phyloP scores from a whole-genome alignment of 2,113 vertebrate species.

The Genyomyrus donnyi region DNA sequence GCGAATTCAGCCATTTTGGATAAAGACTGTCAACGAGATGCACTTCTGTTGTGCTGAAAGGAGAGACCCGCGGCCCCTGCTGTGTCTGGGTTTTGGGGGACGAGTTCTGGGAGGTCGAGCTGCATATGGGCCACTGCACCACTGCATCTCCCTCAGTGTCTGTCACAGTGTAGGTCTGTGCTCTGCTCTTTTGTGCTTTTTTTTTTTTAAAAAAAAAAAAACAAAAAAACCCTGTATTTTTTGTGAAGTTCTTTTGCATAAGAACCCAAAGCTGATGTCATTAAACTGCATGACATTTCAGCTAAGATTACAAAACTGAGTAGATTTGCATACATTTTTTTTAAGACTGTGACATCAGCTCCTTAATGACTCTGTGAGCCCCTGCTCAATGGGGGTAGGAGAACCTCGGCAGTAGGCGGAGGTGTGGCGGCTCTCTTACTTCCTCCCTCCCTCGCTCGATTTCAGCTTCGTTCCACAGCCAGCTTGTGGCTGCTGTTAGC shows the following conservation, averaged over 20 bases:
- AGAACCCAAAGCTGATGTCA: neutral
- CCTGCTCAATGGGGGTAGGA: neutral
- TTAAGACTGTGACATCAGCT: neutral
- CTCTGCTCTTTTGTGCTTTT: neutral
- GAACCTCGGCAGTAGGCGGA: neutral
- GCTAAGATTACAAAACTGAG: too few relatives aligned
- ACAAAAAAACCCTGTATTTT: neutral
- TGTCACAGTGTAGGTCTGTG: neutral
- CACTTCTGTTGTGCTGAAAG: neutral
- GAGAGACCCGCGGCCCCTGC: neutral
- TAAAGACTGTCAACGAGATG: neutral
- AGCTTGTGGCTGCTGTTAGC: neutral
- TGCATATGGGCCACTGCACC: neutral
- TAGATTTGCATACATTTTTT: neutral
- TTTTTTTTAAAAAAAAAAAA: neutral
- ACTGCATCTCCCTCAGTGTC: neutral
- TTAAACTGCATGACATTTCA: neutral
- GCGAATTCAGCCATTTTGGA: neutral
- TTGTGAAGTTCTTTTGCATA: neutral
- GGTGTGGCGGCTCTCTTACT: neutral
- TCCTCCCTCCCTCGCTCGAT: neutral
- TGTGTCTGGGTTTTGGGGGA: neutral
- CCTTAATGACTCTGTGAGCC: neutral
- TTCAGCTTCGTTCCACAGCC: neutral
- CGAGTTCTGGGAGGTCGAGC: neutral